phyloP scores from a whole-genome alignment of 2,797 vertebrate genomes.

The Sebastes oblongus region DNA sequence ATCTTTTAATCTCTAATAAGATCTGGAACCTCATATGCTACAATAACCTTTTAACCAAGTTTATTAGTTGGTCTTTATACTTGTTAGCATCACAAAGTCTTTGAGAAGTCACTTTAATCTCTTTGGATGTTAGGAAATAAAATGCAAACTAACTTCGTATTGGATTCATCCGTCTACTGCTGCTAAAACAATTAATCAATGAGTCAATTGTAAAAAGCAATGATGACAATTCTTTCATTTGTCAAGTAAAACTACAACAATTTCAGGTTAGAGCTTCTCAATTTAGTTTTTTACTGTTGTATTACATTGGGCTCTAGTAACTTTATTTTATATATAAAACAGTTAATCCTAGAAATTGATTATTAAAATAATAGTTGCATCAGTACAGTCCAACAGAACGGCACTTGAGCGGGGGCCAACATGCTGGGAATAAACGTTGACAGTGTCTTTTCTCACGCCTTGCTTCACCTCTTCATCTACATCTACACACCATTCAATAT shows the following conservation, averaged over 20 bases:
- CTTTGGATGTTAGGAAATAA: not conserved
- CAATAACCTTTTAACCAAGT: not conserved
- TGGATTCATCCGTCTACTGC: too few species aligned
- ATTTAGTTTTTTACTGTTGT: not conserved
- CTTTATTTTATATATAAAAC: too few species aligned
- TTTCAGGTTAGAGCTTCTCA: too few species aligned
- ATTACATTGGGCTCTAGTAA: not conserved
- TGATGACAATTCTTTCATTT: not conserved
- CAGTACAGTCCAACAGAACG: not conserved
- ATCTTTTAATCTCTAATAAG: not conserved
- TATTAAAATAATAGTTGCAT: not conserved
- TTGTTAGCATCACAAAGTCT: not conserved
- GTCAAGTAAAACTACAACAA: not conserved
- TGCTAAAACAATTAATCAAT: not conserved
- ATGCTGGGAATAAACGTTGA: not conserved
- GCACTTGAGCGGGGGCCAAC: not conserved
- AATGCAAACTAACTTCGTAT: not conserved
- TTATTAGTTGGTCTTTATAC: too few species aligned
- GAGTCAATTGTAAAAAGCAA: not conserved
- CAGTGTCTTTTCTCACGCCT: not conserved
- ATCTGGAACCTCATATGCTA: not conserved
- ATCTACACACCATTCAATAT: not conserved
- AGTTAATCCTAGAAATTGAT: accelerated
- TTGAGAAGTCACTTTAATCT: too few species aligned
- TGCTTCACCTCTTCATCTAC: not conserved